These are phyloP conservation scores for Coregonus clupeaformis DNA, from an alignment of 2,113 vertebrate genomes.

Conservation along the genomic window DNA sequence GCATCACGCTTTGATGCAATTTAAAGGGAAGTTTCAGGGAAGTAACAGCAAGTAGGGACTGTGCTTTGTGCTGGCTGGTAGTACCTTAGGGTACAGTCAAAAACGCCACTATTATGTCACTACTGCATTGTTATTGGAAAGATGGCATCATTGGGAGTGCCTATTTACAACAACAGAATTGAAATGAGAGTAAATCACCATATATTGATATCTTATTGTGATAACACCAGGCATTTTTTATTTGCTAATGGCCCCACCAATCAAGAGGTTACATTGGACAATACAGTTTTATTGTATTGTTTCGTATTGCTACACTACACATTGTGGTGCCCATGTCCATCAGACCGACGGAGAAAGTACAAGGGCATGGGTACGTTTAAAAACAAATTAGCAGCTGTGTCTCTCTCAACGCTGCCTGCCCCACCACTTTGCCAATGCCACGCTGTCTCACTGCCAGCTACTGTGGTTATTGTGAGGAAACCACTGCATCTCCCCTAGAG, in stretches of 20 bases:
- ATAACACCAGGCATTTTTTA: too few species aligned
- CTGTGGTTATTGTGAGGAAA: neutral
- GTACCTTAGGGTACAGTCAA: slow-evolving; percentile 20
- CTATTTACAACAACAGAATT: too few species aligned
- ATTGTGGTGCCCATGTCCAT: neutral
- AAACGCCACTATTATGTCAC: slow-evolving; percentile 24
- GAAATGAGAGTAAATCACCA: too few species aligned
- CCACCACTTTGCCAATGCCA: neutral
- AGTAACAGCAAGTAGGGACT: slow-evolving; percentile 41
- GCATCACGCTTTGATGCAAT: slow-evolving; percentile 51
- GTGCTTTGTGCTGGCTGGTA: slow-evolving; percentile 33
- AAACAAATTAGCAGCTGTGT: slow-evolving; percentile 7
- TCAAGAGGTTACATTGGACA: neutral
- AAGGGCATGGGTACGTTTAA: neutral
- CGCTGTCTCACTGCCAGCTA: neutral
- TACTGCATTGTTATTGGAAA: neutral
- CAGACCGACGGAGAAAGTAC: neutral
- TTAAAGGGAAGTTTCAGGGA: slow-evolving; percentile 46
- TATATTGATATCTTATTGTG: too few species aligned
- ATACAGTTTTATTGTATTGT: too few species aligned
- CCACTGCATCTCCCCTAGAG: neutral
- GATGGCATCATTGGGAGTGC: too few species aligned
- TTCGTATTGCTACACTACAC: too few species aligned
- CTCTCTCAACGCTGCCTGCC: neutral
- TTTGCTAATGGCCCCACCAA: neutral